phyloP scores from a whole-genome alignment of 2,888 invertebrate genomes.

The Drosophila differens region DNA sequence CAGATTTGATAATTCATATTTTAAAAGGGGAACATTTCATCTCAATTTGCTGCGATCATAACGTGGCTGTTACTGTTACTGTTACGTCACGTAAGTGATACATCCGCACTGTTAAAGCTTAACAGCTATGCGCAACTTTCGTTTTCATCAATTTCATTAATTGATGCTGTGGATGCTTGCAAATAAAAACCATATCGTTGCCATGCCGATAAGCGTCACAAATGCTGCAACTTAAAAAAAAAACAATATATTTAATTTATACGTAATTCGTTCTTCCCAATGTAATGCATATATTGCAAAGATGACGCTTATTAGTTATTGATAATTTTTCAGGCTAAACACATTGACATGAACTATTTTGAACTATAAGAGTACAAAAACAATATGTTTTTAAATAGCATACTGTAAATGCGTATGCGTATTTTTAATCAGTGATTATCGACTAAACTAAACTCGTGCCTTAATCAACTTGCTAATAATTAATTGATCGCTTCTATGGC shows the following conservation, averaged over 20 bases:
- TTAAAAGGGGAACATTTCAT: conserved; percentile 36
- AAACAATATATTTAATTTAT: background rate
- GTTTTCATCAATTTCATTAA: background rate
- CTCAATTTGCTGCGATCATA: background rate
- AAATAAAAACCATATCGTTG: conserved; percentile 4
- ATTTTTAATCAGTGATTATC: background rate
- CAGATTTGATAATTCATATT: background rate
- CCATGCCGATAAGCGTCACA: conserved; percentile 32
- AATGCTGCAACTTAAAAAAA: background rate
- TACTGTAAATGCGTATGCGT: too few relatives aligned
- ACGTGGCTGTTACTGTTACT: conserved; percentile 6
- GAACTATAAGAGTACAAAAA: background rate
- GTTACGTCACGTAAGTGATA: conserved; percentile 11
- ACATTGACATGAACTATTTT: background rate
- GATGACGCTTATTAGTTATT: conserved; percentile 38
- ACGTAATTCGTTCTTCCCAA: conserved; percentile 12
- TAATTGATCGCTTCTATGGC: background rate
- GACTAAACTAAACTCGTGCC: background rate
- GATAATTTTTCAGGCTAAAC: conserved; percentile 40
- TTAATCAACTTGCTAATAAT: background rate
- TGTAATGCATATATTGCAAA: conserved; percentile 11
- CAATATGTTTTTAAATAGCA: background rate
- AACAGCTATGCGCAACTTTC: conserved; percentile 10
- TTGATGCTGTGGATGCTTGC: background rate
- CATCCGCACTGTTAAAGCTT: background rate